These are phyloP conservation scores for Siphamia tubifer DNA, from an alignment of 2,113 vertebrate species.

Conservation along the genomic window DNA sequence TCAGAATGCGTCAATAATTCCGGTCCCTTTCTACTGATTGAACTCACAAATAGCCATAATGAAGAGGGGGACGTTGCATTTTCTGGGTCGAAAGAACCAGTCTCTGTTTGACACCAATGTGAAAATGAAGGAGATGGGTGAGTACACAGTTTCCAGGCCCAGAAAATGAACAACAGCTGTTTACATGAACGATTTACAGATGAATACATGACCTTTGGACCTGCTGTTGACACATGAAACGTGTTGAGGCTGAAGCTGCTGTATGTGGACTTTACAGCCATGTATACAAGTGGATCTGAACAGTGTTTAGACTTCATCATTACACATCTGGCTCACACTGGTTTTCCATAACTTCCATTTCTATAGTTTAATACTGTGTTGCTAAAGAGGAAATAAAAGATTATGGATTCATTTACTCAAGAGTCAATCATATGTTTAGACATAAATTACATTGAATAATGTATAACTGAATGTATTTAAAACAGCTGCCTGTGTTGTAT, in stretches of 20 bases:
- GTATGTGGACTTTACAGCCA: neutral
- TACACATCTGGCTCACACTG: no score
- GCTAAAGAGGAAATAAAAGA: no score
- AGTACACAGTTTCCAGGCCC: slow-evolving; percentile 34
- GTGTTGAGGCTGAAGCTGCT: neutral
- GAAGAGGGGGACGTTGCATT: slow-evolving; percentile 68
- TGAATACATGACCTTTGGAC: slow-evolving; percentile 49
- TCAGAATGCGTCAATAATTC: slow-evolving; percentile 34
- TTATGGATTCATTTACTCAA: no score
- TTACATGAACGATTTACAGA: neutral
- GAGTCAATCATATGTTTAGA: no score
- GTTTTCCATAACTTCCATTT: no score
- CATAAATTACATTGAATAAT: no score
- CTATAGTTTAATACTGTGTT: no score
- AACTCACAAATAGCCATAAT: slow-evolving; percentile 38
- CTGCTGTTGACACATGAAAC: slow-evolving; percentile 1
- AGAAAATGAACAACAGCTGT: neutral
- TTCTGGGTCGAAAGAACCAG: slow-evolving; percentile 71
- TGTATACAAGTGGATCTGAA: neutral
- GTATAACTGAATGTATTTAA: no score
- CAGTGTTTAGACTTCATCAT: neutral
- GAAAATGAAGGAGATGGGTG: slow-evolving; percentile 74
- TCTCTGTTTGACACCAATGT: slow-evolving; percentile 75
- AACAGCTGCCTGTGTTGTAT: no score
- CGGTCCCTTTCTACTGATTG: neutral